These are phyloP conservation scores for Calcarius lapponicus DNA, from an alignment of 2,797 vertebrate genomes.

Conservation along the genomic window DNA sequence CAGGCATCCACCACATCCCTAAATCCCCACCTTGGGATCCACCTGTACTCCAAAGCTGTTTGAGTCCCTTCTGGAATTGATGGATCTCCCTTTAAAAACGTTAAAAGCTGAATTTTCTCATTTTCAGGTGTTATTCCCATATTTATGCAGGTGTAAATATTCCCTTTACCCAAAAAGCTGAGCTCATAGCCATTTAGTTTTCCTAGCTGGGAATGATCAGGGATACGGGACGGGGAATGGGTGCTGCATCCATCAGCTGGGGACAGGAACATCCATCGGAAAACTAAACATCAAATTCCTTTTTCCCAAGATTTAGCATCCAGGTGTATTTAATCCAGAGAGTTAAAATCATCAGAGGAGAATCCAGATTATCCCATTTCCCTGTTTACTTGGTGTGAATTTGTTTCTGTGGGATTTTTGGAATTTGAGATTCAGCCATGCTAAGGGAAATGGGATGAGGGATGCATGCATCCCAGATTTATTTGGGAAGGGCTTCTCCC, in stretches of 20 bases:
- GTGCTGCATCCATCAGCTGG: background rate
- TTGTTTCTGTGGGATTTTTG: background rate
- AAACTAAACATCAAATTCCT: background rate
- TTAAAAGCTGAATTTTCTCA: rapidly evolving
- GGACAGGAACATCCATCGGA: rapidly evolving
- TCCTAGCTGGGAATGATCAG: background rate
- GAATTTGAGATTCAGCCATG: rapidly evolving
- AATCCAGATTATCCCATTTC: background rate
- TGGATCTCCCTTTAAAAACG: background rate
- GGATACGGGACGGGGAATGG: rapidly evolving
- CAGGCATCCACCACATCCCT: background rate
- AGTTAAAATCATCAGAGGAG: background rate
- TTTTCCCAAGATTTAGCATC: background rate
- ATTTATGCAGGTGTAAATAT: background rate
- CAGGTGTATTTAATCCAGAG: background rate
- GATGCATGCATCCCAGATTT: rapidly evolving
- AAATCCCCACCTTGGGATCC: rapidly evolving
- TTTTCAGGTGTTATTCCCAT: background rate
- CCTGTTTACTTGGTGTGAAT: rapidly evolving
- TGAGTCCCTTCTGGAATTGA: background rate
- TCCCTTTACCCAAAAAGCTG: background rate
- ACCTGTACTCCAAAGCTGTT: background rate
- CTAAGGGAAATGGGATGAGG: rapidly evolving
- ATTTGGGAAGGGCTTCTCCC: background rate
- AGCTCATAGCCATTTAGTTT: background rate